Conservation (phyloP, 2,113 vertebrate genomes). For the Cathartes aura region DNA sequence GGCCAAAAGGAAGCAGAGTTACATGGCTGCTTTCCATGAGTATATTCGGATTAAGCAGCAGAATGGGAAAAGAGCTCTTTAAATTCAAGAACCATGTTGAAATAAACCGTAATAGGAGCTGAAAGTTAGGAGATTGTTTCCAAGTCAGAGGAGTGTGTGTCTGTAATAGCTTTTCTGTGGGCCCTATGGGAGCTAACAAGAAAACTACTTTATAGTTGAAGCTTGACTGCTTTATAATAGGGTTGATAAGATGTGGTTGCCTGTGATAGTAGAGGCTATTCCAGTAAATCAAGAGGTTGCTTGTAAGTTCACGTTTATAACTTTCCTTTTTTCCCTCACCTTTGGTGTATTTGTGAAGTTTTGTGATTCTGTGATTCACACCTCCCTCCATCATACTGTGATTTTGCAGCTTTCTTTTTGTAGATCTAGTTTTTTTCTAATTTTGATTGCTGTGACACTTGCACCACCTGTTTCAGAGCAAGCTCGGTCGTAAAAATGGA, state of each 20-base stretch:
- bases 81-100: not conserved
- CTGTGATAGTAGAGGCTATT: not conserved
- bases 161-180: not conserved
- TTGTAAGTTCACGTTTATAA: not conserved
- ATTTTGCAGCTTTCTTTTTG: not conserved
- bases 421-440: not conserved
- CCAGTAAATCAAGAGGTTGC: not conserved
- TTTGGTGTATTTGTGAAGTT: not conserved
- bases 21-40: not conserved
- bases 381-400: too few relatives aligned
- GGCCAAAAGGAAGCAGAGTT: not conserved
- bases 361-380: not conserved
- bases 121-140: conserved; percentile 8
- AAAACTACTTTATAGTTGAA: not conserved
- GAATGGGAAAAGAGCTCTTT: not conserved
- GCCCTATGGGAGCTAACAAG: not conserved
- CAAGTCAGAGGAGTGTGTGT: not conserved
- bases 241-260: not conserved
- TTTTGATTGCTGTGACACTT: not conserved
- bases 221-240: not conserved
- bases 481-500: not conserved
- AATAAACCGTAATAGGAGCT: not conserved
- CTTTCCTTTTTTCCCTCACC: not conserved
- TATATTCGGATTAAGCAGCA: not conserved
- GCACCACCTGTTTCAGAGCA: not conserved